Conservation (phyloP, 2,888 invertebrate species). For the Xylocampa areola region DNA sequence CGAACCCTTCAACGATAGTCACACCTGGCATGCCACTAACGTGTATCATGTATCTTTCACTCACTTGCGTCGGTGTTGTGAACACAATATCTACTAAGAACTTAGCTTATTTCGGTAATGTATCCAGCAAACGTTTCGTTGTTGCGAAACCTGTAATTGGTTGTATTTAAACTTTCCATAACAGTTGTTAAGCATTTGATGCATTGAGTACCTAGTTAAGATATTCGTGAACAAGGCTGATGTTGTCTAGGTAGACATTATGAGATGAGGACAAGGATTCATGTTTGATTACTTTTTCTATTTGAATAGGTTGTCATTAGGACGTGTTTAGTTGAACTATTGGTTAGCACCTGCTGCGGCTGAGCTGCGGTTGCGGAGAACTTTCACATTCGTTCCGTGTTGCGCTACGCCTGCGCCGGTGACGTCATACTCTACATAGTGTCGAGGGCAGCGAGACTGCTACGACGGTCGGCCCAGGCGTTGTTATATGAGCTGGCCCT, state of each 20-base stretch:
- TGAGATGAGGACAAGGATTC: constrained; percentile 35
- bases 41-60: constrained; percentile 68
- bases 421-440: constrained; percentile 76
- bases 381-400: constrained; percentile 87
- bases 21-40: constrained; percentile 62
- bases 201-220: constrained; percentile 34
- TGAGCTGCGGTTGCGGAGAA: constrained; percentile 78
- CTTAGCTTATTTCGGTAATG: constrained; percentile 50
- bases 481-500: constrained; percentile 48
- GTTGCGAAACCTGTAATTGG: constrained; percentile 67
- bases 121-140: constrained; percentile 61
- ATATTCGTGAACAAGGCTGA: constrained; percentile 21
- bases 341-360: constrained; percentile 80
- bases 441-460: constrained; percentile 61
- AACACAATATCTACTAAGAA: constrained; percentile 51
- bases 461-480: constrained; percentile 42
- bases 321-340: constrained; percentile 69
- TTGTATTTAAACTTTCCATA: constrained; percentile 60
- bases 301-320: constrained; percentile 55
- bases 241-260: constrained; percentile 22
- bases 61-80: constrained; percentile 70
- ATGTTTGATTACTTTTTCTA: constrained; percentile 46
- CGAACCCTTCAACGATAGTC: constrained; percentile 82
- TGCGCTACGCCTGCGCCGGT: constrained; percentile 78
- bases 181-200: constrained; percentile 64